Conservation (phyloP, 2,113 vertebrate genomes). For the Calidris pygmaea region DNA sequence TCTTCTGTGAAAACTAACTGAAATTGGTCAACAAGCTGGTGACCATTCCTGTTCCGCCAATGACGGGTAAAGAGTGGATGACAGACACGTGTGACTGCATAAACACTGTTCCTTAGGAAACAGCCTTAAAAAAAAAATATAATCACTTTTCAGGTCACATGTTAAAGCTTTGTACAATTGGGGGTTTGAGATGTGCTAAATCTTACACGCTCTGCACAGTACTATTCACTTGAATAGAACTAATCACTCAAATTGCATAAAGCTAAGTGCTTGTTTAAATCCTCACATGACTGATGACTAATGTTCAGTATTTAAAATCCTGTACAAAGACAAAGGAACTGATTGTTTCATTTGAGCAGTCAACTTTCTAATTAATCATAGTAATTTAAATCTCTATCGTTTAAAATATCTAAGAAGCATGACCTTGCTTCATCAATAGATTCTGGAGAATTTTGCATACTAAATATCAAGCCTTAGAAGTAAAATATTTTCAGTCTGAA, state of each 20-base stretch:
- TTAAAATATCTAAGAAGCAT: not conserved
- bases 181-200: slow-evolving; percentile 46
- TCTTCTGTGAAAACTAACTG: not conserved
- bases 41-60: rapidly evolving
- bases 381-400: not conserved
- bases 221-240: slow-evolving; percentile 46
- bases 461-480: not conserved
- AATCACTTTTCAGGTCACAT: not conserved
- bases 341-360: slow-evolving; percentile 33
- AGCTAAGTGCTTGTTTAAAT: slow-evolving; percentile 64
- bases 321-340: slow-evolving; percentile 1
- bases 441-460: not conserved
- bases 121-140: not conserved
- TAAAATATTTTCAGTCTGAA: not conserved
- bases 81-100: not conserved
- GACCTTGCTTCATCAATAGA: not conserved
- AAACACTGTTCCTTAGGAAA: slow-evolving; percentile 24
- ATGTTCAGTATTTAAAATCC: slow-evolving; percentile 42
- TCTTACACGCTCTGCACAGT: not conserved
- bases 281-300: slow-evolving; percentile 62
- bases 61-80: not conserved
- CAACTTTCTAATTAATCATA: slow-evolving; percentile 6
- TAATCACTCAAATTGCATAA: slow-evolving; percentile 57
- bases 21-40: not conserved
- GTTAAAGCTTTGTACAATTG: slow-evolving; percentile 24